phyloP scores from a whole-genome alignment of 2,113 vertebrate species.

The Chionis minor region DNA sequence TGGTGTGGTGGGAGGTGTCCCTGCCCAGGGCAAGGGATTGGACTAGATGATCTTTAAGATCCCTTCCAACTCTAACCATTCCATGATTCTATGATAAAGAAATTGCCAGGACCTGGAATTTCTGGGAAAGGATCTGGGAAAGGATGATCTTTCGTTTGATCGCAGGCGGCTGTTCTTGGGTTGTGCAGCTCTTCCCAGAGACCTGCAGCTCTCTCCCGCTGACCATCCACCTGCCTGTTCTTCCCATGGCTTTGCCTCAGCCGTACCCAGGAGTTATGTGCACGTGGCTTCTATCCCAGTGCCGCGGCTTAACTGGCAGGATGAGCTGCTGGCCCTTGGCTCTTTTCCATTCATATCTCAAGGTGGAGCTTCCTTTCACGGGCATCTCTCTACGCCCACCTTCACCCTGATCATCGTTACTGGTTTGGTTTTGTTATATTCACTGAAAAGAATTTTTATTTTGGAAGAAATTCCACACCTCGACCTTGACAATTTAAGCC shows the following conservation, averaged over 20 bases:
- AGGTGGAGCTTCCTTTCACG: not conserved
- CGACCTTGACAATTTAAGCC: not conserved
- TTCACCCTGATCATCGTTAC: too few species aligned
- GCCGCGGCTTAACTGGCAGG: not conserved
- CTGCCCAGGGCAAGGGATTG: too few species aligned
- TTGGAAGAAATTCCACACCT: not conserved
- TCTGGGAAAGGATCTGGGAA: not conserved
- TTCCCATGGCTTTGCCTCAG: not conserved
- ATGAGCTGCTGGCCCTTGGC: not conserved
- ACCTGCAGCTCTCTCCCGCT: not conserved
- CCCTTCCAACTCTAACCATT: too few species aligned
- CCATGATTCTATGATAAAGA: too few species aligned
- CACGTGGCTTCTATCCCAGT: not conserved
- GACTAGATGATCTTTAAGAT: too few species aligned
- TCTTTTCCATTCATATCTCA: not conserved
- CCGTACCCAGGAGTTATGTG: too few species aligned
- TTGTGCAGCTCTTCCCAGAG: not conserved
- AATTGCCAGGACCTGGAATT: too few species aligned
- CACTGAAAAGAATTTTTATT: not conserved
- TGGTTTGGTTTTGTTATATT: not conserved
- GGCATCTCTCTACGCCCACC: not conserved
- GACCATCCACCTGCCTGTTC: not conserved
- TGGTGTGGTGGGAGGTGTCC: too few species aligned
- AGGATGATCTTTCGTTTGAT: too few species aligned
- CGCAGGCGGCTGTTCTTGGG: not conserved